Evolutionary conservation across 2,113 vertebrate genomes (phyloP).

Genomic region (Paradoxurus hermaphroditus): DNA sequence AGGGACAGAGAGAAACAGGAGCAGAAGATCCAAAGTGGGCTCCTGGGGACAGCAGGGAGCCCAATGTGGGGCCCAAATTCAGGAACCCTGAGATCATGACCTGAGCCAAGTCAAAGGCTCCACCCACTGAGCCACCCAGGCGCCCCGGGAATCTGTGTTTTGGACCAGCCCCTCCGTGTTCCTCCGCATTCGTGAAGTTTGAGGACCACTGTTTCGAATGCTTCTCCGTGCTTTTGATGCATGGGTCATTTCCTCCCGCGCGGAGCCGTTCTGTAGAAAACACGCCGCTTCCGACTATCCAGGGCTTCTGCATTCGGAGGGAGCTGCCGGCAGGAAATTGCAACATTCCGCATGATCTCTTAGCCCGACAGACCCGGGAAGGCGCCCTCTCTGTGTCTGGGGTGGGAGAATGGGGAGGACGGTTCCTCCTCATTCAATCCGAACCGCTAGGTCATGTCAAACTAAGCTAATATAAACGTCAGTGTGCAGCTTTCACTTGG

Average conservation of each 20-base stretch:
- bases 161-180: not conserved
- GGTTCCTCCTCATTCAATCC: conserved; percentile 50
- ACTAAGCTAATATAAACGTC: conserved; percentile 81
- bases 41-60: no score
- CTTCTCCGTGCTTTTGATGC: not conserved
- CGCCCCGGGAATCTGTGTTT: not conserved
- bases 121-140: no score
- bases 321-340: not conserved
- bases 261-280: conserved; percentile 3
- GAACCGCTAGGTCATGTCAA: conserved; percentile 71
- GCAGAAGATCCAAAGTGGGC: no score
- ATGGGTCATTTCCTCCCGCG: not conserved
- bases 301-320: not conserved
- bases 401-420: not conserved
- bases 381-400: not conserved
- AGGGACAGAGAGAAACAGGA: no score
- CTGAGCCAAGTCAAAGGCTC: no score
- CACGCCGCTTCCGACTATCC: not conserved
- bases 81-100: no score
- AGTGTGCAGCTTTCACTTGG: conserved; percentile 63
- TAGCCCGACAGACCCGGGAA: not conserved
- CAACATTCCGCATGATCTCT: not conserved
- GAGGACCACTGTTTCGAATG: not conserved
- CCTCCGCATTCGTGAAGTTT: not conserved
- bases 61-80: no score